Base-by-base conservation (phyloP, 2,888 invertebrate genomes). In the Tineola bisselliella region DNA sequence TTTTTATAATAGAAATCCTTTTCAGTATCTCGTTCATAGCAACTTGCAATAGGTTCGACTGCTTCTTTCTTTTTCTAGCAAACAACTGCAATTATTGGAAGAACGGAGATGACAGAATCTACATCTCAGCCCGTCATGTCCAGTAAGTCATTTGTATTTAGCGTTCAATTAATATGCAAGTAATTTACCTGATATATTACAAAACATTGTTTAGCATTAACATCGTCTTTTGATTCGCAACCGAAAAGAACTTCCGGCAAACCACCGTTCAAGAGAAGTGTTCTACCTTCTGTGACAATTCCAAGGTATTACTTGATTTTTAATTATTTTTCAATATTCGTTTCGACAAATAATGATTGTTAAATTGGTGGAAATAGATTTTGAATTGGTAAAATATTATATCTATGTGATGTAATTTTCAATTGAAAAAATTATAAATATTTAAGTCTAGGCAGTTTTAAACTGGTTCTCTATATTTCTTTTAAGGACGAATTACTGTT, bases 81-180 rank as follows among this genome's bases (percentile, higher is more conserved):
- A 71, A 64, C 73, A 0, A 65, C 71, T 2, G 72, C 77, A 0
- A 83, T 72, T 62, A 64, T 71, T 12, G 84, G 81, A 1, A 77
- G 84, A 5, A 69, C 79, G 0, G 86, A 86, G 70, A 87, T 87
- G 44, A 80, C 84, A 0, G 86, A 87, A 65, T 87, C 86, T 1
- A 72, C 84, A 19, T 86, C 86, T 8, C 86, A 87, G 62, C 84
- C 86, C 0, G 76, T 76, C 31, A 87, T 87, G 70, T 84, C 86
- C 15, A 83, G 86, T 84, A 69, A 75, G 82, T 70, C 54, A 12
- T 17, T 13, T 25, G 25, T 25, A n/a, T n/a, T n/a, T n/a, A n/a
- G n/a, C n/a, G n/a, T n/a, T n/a, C n/a, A n/a, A n/a, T n/a, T n/a
- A n/a, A n/a, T n/a, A n/a, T n/a, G n/a, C n/a, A n/a, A n/a, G n/a